A percentile compares a stretch with the other conserved stretches of the same genome.
Evolutionary conservation across 2,113 vertebrate genomes (phyloP).

Genomic region (Holacanthus passer): DNA sequence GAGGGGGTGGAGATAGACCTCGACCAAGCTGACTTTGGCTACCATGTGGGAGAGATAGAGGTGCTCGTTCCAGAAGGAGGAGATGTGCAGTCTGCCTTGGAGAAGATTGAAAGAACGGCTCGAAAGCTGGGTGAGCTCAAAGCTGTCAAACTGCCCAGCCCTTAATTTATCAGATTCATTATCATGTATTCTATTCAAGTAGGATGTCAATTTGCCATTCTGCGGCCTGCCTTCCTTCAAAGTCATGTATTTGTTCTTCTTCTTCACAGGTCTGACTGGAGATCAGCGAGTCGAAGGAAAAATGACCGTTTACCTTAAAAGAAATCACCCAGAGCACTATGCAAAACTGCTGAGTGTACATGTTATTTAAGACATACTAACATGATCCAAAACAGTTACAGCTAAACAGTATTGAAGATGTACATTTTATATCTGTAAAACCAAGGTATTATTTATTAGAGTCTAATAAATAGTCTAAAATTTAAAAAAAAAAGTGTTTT

Average conservation of each 20-base stretch:
- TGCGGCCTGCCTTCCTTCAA: not conserved
- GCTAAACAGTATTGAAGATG: not conserved
- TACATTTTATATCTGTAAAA: slow-evolving; percentile 4
- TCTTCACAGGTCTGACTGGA: slow-evolving; percentile 74
- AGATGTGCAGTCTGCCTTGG: slow-evolving; percentile 76
- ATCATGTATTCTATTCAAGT: not conserved
- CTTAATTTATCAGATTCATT: not conserved
- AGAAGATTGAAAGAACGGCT: slow-evolving; percentile 78
- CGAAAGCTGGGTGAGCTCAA: slow-evolving; percentile 77
- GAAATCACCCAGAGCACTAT: slow-evolving; percentile 85
- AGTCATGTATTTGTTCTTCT: not conserved
- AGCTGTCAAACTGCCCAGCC: slow-evolving; percentile 5
- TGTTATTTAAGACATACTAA: slow-evolving; percentile 61
- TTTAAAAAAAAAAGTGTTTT: too few species aligned
- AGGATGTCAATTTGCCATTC: not conserved
- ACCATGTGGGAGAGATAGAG: slow-evolving; percentile 85
- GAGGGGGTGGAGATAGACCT: slow-evolving; percentile 81
- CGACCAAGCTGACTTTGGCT: slow-evolving; percentile 86
- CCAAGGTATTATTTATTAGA: not conserved
- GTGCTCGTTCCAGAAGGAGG: slow-evolving; percentile 80
- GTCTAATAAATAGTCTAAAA: not conserved
- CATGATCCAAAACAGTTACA: not conserved
- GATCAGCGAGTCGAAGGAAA: slow-evolving; percentile 86
- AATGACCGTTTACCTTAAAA: slow-evolving; percentile 87
- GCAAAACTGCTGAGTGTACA: slow-evolving; percentile 77